Conservation (phyloP, 2,797 vertebrate genomes). For the Xyrichtys novacula region DNA sequence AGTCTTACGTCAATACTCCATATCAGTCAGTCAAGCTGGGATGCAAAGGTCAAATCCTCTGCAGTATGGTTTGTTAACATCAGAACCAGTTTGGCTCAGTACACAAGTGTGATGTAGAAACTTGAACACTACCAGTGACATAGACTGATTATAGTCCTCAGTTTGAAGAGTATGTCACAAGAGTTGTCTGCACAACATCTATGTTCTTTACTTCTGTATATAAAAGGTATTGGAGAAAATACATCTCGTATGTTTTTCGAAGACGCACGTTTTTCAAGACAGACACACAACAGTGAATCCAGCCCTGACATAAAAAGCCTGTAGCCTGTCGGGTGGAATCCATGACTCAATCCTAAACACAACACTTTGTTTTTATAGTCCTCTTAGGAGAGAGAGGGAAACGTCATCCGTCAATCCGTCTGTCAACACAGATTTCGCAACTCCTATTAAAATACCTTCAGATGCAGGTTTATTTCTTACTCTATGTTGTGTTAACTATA, state of each 20-base stretch:
- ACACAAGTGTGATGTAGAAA: neutral
- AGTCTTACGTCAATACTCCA: no score
- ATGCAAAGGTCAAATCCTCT: no score
- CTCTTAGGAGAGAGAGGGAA: conserved; percentile 1
- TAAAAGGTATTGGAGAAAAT: no score
- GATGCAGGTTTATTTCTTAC: neutral
- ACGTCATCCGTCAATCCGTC: conserved; percentile 13
- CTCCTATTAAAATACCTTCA: neutral
- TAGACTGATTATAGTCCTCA: no score
- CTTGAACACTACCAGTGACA: no score
- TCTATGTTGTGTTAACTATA: neutral
- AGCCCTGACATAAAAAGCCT: neutral
- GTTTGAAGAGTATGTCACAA: no score
- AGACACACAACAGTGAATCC: neutral
- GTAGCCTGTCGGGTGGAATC: conserved; percentile 10
- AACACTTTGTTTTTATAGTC: conserved; percentile 7
- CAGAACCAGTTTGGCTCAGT: no score
- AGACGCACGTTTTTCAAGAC: neutral
- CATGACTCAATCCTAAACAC: conserved; percentile 35
- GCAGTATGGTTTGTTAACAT: no score
- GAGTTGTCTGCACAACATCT: no score
- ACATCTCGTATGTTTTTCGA: conserved; percentile 5
- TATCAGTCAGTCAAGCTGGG: no score
- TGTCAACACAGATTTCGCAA: conserved; percentile 4
- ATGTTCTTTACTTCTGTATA: no score